Evolutionary conservation across 2,888 invertebrate genomes (phyloP).

Genomic region (Conops quadrifasciatus): DNA sequence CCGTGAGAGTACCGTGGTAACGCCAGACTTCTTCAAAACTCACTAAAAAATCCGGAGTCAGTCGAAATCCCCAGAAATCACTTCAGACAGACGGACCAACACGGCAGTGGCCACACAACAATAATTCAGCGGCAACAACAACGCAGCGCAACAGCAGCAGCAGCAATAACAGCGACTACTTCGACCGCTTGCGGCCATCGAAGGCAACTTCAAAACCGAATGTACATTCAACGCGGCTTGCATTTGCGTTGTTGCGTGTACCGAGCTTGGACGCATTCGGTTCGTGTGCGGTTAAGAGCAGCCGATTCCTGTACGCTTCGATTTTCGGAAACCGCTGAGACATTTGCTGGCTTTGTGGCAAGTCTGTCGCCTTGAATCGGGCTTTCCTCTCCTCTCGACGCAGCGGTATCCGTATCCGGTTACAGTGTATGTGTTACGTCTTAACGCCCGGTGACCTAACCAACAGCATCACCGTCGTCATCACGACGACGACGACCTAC

Average conservation of each 20-base stretch:
- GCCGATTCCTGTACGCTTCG: not conserved
- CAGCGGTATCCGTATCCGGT: constrained; percentile 8
- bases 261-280: constrained; percentile 25
- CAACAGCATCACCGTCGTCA: not conserved
- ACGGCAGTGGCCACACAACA: not conserved
- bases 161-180: not conserved
- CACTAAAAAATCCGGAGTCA: too few species aligned
- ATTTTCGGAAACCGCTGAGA: too few species aligned
- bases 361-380: not conserved
- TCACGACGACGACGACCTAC: not conserved
- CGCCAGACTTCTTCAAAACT: not conserved
- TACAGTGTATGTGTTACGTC: constrained; percentile 1
- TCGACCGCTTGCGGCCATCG: not conserved
- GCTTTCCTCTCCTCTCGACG: not conserved
- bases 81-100: not conserved
- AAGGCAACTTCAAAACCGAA: constrained; percentile 12
- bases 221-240: constrained; percentile 12
- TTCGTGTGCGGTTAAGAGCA: constrained; percentile 21
- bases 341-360: not conserved
- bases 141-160: not conserved
- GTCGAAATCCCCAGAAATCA: too few species aligned
- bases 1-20: not conserved
- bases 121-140: not conserved
- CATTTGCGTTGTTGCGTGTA: constrained; percentile 34
- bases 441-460: too few species aligned